Conservation (phyloP, 2,888 invertebrate genomes). For the Diaprepes abbreviatus region DNA sequence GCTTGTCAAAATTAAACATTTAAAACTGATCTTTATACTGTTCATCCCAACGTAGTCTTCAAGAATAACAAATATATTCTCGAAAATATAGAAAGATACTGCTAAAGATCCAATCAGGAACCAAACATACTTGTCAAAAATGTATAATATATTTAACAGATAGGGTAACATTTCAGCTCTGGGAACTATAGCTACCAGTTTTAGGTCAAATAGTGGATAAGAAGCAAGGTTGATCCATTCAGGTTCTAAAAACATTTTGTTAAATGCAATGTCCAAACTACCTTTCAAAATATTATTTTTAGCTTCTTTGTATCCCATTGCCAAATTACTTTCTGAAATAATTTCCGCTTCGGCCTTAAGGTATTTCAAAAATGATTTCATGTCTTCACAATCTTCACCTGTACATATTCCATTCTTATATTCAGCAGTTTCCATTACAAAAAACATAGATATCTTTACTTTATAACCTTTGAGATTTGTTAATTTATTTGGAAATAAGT, state of each 20-base stretch:
- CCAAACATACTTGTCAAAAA: constrained; percentile 33
- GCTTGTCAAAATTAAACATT: too few relatives aligned
- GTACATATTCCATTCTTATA: constrained; percentile 3
- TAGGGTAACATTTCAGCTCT: constrained; percentile 9
- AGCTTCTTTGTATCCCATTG: not conserved
- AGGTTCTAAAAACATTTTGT: constrained; percentile 3
- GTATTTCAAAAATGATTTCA: constrained; percentile 29
- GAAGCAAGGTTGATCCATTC: constrained; percentile 7
- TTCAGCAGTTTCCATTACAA: not conserved
- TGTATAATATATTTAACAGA: constrained; percentile 14
- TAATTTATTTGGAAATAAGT: constrained; percentile 15
- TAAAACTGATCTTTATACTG: too few relatives aligned
- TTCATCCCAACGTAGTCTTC: too few relatives aligned
- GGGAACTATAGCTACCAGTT: constrained; percentile 19
- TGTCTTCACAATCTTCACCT: constrained; percentile 20
- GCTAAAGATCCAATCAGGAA: too few relatives aligned
- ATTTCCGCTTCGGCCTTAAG: constrained; percentile 19
- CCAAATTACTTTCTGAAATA: not conserved
- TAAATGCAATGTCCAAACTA: constrained; percentile 27
- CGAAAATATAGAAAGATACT: too few relatives aligned
- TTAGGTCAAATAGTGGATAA: constrained; percentile 4
- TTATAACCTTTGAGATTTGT: constrained; percentile 1
- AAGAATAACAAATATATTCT: too few relatives aligned
- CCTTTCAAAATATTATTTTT: constrained; percentile 8
- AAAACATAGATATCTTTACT: constrained; percentile 3